Evolutionary conservation across 2,113 vertebrate species (phyloP), one percentile per base, ranked within the genome.

Genomic region (Centrocercus urophasianus): DNA sequence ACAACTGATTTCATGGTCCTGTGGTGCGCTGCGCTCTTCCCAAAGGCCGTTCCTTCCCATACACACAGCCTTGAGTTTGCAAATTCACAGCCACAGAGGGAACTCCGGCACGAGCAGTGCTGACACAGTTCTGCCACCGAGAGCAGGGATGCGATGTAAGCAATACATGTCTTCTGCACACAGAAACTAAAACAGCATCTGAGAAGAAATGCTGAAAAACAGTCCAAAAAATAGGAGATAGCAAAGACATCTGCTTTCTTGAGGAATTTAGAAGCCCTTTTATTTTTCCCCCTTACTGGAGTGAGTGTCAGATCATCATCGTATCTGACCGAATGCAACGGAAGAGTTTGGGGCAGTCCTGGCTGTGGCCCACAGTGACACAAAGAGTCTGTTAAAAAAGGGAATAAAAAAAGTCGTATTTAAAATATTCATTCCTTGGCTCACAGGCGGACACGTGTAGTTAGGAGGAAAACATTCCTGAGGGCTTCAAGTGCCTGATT

Each of bases 391-490:
- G 83, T 17, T 57, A 15, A 34, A 73, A 71, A 32, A 0, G 40
- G 66, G 28, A 57, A 32, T 7, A 56, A 56, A 56, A 56, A 11
- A 57, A 25, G 17, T 74, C 3, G 34, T 27, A 22, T 60, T 90
- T 93, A 83, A 97, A 93, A 96, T 94, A 95, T 95, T 95, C 93
- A 87, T 87, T 47, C 80, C 88, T 43, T 1, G 2, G 56, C 95
- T 93, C 5, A 8, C 85, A 54, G 87, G 8, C 85, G 54, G 87
- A 93, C 95, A 91, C 2, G 54, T 88, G 95, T 48, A 22, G 19
- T 74, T 73, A 1, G 14, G 80, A 93, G 95, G 89, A 66, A 36
- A 95, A 83, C 65, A 19, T 47, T 95, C 93, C 91, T 89, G 50
- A 2, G 89, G 90, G 92, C 71, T 88, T 20, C 82, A 45, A 87